Base-by-base conservation (phyloP, 2,113 vertebrate species). In the Erythrocercus mccallii region DNA sequence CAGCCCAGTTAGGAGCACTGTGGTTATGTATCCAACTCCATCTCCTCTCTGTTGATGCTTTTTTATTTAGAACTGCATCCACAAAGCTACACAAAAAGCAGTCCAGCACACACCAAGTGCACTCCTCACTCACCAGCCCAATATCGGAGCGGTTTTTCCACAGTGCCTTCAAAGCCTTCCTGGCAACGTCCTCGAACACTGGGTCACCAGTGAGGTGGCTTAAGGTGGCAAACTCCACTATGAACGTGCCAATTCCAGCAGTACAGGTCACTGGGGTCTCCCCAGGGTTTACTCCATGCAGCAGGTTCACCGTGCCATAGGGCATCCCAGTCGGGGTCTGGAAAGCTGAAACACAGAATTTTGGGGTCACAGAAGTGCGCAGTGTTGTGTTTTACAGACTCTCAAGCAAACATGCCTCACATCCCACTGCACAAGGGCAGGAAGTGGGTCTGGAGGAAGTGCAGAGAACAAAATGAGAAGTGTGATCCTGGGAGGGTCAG, bases 201-300 rank as follows among this genome's bases (percentile, higher is more conserved):
- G 98, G 96, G 91, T 99, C 99, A 51, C 99, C 99, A 0, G 99
- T 99, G 8, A 99, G 98, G 88, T 99, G 98, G 88, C 99, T 99
- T 47, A 99, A 96, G 18, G 99, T 97, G 61, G 99, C 98, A 83
- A 99, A 99, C 95, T 99, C 99, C 97, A 99, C 98, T 94, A 99
- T 99, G 96, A 99, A 99, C 18, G 99, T 99, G 40, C 99, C 99
- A 12, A 99, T 99, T 6, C 99, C 99, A 28, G 99, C 99, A 0
- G 99, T 99, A 89, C 99, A 99, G 42, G 99, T 99, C 86, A 99
- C 98, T 2, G 99, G 98, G 10, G 99, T 99, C 96, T 99, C 99
- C 2, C 98, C 98, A 6, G 98, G 98, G 94, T 99, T 99, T 76
- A 99, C 99, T 2, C 99, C 99, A 0, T 93, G 98, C 95, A 99